phyloP scores from a whole-genome alignment of 2,797 vertebrate species.

The Neostethus bicornis region DNA sequence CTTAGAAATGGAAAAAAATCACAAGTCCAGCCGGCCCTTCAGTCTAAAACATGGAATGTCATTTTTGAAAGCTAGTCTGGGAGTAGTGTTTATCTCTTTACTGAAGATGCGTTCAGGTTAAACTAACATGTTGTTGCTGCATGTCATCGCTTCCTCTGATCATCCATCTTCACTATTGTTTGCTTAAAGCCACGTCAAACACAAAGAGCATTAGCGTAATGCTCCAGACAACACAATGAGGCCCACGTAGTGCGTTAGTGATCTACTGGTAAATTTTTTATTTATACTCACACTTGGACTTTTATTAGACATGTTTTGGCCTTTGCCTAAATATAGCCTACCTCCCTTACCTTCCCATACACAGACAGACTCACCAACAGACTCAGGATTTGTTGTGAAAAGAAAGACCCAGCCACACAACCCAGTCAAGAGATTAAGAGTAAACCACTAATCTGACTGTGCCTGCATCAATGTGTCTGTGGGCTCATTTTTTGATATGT shows the following conservation, averaged over 20 bases:
- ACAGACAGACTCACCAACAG: slow-evolving; percentile 22
- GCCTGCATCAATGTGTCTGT: slow-evolving; percentile 47
- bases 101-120: background rate
- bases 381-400: slow-evolving; percentile 67
- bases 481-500: slow-evolving; percentile 50
- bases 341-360: slow-evolving; percentile 42
- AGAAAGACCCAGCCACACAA: slow-evolving; percentile 62
- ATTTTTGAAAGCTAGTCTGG: background rate
- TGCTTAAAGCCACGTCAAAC: slow-evolving; percentile 41
- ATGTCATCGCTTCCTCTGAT: slow-evolving; percentile 28
- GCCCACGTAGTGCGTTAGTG: slow-evolving; percentile 8
- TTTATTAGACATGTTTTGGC: slow-evolving; percentile 35
- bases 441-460: slow-evolving; percentile 73
- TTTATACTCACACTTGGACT: slow-evolving; percentile 11
- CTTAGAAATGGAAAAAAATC: background rate
- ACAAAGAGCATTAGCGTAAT: slow-evolving; percentile 24
- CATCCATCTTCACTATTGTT: slow-evolving; percentile 9
- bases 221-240: slow-evolving; percentile 10
- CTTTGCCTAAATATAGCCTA: slow-evolving; percentile 68
- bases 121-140: slow-evolving; percentile 23
- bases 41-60: background rate
- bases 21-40: background rate
- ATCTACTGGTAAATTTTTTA: slow-evolving; percentile 25
- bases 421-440: slow-evolving; percentile 73
- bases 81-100: background rate